Base-by-base conservation (phyloP, 2,113 vertebrate genomes). In the Equus quagga region DNA sequence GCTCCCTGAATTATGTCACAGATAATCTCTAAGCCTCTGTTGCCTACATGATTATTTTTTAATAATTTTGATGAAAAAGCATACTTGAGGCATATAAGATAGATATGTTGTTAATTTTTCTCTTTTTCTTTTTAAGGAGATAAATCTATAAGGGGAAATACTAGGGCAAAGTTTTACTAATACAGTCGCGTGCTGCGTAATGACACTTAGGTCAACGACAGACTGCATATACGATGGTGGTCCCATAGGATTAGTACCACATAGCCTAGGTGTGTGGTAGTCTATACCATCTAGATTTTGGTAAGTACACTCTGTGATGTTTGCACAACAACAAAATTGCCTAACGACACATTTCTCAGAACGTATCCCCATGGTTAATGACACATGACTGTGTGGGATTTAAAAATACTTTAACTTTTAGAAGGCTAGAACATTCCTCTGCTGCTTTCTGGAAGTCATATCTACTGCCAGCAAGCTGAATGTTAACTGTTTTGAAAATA, bases 11-110 rank as follows among this genome's bases (percentile, higher is more conserved):
- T 85, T 92, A 24, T 94, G 64, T 80, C 26, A 73, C 10, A 65
- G 75, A 60, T 78, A 85, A 28, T 70, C 70, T 88, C 14, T 78
- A 83, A 69, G n/a, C 67, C 7, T 80, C 11, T 87, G 19, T 81
- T 91, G n/a, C n/a, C 44, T 94, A 58, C 12, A 58, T 83, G 62
- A 70, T 58, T 86, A 28, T 93, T 94, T 88, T 76, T 8, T 24
- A 90, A 81, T 86, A 72, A 62, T 97, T 96, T 89, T 79, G 49
- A 62, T 91, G 58, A 89, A 65, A 95, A 95, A 75, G 4, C 26
- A 44, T 92, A 41, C 19, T 69, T 94, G 76, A 87, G 31, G 56
- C 11, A 44, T 73, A 33, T 70, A 21, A 90, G 26, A 33, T 80
- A 65, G 51, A 19, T 92, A 51, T 67, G 18, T 91, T 95, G 18